Base-by-base conservation (phyloP, 2,113 vertebrate species). In the Oplegnathus fasciatus region DNA sequence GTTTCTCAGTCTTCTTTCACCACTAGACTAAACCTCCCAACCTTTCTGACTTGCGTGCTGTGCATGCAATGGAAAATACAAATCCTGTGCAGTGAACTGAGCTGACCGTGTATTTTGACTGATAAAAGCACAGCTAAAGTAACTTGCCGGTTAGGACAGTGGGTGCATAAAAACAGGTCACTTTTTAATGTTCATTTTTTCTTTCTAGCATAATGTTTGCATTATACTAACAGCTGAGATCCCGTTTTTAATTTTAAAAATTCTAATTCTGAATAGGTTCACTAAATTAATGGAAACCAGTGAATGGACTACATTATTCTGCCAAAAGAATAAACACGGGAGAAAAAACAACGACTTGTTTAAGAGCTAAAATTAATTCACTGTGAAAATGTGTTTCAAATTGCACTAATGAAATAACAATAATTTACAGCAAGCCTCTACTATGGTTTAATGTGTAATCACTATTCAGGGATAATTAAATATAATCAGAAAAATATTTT, bases 341-440 rank as follows among this genome's bases (percentile, higher is more conserved):
- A 10, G 44, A 10, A 58, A 62, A 76, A 82, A 10, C 0, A 30
- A 71, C 37, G 34, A 62, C 55, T 86, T 77, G 77, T 76, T 91
- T 76, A 82, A 84, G 79, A 88, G 78, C 57, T 77, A 30, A 87
- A 89, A 85, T 93, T 65, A 89, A 91, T 93, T 89, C 80, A 79
- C 44, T 26, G 52, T 74, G 78, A 92, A 91, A 92, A 89, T 92
- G 84, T 88, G 81, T 78, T 86, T 89, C 58, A 90, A 89, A 94
- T 93, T 90, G 82, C 71, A 73, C 88, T 90, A 93, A 94, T 95
- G 76, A 94, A 92, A 91, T 91, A 88, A 89, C 76, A 92, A 87
- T 85, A 77, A 89, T 89, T 91, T 75, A 80, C 85, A 91, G 84
- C 57, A 84, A 78, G 71, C 69, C 80, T 67, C 74, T 22, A 28